Evolutionary conservation across 2,113 vertebrate genomes (phyloP).

Genomic region (Picathartes gymnocephalus): DNA sequence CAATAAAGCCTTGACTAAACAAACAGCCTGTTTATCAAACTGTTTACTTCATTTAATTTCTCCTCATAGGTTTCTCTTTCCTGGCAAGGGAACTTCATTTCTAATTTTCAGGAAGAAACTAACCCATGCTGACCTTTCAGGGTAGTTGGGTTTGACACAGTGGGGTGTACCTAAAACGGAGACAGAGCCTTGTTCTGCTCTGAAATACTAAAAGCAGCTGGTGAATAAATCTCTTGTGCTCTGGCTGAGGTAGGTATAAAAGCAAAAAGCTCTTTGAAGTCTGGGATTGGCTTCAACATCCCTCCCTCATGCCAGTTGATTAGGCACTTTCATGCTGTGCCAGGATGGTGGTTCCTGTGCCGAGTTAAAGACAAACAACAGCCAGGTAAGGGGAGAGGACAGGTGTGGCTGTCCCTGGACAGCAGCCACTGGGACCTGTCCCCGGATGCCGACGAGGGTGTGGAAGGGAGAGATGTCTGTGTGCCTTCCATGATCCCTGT

Average conservation of each 20-base stretch:
- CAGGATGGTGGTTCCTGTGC: not conserved
- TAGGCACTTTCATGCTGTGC: constrained; percentile 24
- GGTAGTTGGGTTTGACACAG: not conserved
- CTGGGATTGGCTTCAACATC: not conserved
- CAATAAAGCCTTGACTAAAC: constrained; percentile 48
- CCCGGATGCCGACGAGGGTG: not conserved
- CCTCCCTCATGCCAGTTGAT: not conserved
- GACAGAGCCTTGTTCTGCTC: not conserved
- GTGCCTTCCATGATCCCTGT: fast-evolving
- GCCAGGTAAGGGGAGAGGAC: not conserved
- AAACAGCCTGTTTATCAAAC: not conserved
- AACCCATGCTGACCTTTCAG: not conserved
- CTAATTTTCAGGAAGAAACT: not conserved
- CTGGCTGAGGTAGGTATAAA: constrained; percentile 3
- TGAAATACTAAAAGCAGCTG: not conserved
- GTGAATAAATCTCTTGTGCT: not conserved
- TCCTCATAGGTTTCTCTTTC: not conserved
- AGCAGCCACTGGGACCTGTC: not conserved
- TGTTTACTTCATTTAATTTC: not conserved
- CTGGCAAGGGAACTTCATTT: not conserved
- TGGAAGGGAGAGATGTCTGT: not conserved
- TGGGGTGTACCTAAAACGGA: not conserved
- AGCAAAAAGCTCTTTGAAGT: constrained; percentile 29
- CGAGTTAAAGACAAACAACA: not conserved
- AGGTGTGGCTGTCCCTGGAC: not conserved